Percentiles rank a stretch among this genome's conserved stretches.
phyloP scores from a whole-genome alignment of 1,140 invertebrate genomes.

The Drosophila equinoxialis region DNA sequence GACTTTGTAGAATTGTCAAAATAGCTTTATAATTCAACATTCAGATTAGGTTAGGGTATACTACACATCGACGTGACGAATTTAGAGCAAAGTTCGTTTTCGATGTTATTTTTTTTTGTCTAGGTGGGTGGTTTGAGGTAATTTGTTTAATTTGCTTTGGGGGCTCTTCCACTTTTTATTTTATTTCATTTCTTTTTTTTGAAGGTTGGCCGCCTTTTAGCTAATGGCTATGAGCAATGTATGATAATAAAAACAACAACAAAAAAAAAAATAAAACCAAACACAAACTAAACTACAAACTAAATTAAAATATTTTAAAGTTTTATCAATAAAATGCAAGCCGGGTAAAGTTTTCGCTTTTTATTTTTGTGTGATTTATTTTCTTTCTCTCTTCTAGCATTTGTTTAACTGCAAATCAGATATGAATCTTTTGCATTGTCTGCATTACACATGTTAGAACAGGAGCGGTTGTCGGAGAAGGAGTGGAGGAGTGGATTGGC shows the following conservation, averaged over 20 bases:
- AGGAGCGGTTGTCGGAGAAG: background rate
- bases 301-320: conserved; percentile 82
- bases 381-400: conserved; percentile 32
- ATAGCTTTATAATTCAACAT: background rate
- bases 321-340: conserved; percentile 45
- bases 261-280: conserved; percentile 32
- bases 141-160: conserved; percentile 78
- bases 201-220: conserved; percentile 75
- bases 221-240: conserved; percentile 62
- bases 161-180: conserved; percentile 46
- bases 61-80: background rate
- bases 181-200: conserved; percentile 31
- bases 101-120: conserved; percentile 21
- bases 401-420: conserved; percentile 73
- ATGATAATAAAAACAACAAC: conserved; percentile 53
- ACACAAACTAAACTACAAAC: conserved; percentile 61
- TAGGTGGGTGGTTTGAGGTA: conserved; percentile 37
- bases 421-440: conserved; percentile 68
- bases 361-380: conserved; percentile 14
- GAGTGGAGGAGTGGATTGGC: conserved; percentile 7
- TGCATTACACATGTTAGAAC: conserved; percentile 44
- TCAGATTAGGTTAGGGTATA: background rate
- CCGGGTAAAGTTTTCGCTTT: conserved; percentile 55
- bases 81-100: background rate
- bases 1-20: background rate